Conservation (phyloP, 2,113 vertebrate species). For the Aldabrachelys gigantea region DNA sequence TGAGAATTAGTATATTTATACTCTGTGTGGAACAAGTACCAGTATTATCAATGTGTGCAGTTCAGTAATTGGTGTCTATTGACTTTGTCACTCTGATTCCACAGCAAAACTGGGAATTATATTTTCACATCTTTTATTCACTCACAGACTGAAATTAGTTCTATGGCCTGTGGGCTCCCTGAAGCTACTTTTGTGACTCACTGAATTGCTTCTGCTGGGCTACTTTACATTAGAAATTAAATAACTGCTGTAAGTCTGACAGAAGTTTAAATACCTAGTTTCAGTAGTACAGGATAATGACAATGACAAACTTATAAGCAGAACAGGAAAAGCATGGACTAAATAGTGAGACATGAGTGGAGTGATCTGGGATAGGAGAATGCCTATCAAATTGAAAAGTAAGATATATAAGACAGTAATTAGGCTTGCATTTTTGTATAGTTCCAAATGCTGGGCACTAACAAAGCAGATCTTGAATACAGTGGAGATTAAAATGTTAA, state of each 20-base stretch:
- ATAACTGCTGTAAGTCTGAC: too few species aligned
- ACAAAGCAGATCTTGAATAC: neutral
- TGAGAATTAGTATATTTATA: slow-evolving; percentile 25
- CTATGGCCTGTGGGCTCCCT: slow-evolving; percentile 54
- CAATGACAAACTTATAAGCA: too few species aligned
- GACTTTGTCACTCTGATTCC: slow-evolving; percentile 60
- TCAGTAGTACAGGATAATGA: too few species aligned
- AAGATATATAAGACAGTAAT: neutral
- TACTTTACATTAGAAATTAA: slow-evolving; percentile 45
- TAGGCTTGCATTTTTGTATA: neutral
- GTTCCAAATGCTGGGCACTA: neutral
- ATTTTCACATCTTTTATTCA: slow-evolving; percentile 63
- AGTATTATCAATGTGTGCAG: slow-evolving; percentile 3
- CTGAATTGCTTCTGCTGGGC: slow-evolving; percentile 50
- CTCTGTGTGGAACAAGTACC: neutral
- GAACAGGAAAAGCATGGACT: too few species aligned
- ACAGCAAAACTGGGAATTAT: slow-evolving; percentile 20
- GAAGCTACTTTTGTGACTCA: slow-evolving; percentile 54
- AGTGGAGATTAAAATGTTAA: neutral
- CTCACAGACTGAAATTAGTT: slow-evolving; percentile 55
- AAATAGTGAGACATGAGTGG: neutral
- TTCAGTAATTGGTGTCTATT: slow-evolving; percentile 21
- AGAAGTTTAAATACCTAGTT: too few species aligned
- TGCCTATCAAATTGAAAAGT: neutral
- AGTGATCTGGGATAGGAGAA: neutral